Conservation (phyloP, 2,113 vertebrate genomes). For the Cinclus mexicanus region DNA sequence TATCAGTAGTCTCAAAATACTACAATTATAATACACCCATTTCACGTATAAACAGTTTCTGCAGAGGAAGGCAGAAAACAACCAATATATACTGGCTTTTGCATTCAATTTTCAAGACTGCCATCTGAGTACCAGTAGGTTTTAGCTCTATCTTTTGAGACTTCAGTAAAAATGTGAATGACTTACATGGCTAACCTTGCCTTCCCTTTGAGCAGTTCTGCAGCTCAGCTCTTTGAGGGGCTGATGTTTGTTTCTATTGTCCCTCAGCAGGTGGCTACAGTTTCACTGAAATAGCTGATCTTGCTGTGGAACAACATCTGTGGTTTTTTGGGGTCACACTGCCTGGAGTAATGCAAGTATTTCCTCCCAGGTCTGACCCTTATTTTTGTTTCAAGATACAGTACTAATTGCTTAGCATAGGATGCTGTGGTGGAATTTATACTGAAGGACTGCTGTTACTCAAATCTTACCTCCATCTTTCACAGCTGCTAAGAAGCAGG, state of each 20-base stretch:
- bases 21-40: neutral
- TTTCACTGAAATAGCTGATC: slow-evolving; percentile 28
- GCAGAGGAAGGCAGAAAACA: neutral
- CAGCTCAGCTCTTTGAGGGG: neutral
- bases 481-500: neutral
- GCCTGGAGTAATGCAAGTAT: slow-evolving; percentile 4
- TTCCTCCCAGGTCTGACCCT: neutral
- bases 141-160: neutral
- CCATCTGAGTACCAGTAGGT: neutral
- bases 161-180: neutral
- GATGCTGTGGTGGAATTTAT: neutral
- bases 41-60: neutral
- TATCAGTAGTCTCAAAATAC: slow-evolving; percentile 6
- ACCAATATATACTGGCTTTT: neutral
- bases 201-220: neutral
- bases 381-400: neutral
- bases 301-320: slow-evolving; percentile 54
- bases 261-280: slow-evolving; percentile 48
- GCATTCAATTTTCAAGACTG: neutral
- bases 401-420: neutral
- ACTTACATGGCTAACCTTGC: neutral
- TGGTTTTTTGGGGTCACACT: neutral
- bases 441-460: neutral
- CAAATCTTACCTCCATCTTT: neutral
- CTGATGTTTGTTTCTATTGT: slow-evolving; percentile 49